phyloP scores from a whole-genome alignment of 2,113 vertebrate genomes.

The Todiramphus saurophagus region DNA sequence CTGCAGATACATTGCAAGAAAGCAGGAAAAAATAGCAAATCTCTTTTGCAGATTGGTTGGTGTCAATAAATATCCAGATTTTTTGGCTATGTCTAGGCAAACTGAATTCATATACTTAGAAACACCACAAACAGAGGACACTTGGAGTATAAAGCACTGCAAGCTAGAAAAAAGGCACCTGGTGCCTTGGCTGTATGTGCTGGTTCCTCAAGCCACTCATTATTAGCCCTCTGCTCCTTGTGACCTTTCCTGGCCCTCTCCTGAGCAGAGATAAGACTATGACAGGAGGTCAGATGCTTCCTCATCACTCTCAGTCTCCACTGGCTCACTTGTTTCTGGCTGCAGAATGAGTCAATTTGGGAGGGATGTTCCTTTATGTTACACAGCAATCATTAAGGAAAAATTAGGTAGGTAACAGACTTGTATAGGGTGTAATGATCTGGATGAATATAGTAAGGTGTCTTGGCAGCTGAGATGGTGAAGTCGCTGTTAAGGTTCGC shows the following conservation, averaged over 20 bases:
- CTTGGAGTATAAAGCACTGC: not conserved
- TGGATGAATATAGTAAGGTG: not conserved
- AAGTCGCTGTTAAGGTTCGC: not conserved
- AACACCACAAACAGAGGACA: not conserved
- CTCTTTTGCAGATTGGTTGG: not conserved
- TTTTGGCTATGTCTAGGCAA: not conserved
- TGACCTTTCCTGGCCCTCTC: not conserved
- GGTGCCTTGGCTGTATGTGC: fast-evolving
- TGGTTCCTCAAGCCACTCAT: not conserved
- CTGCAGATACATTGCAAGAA: not conserved
- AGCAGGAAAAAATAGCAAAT: not conserved
- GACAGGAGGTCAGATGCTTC: not conserved
- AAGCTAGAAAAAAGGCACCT: not conserved
- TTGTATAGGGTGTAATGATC: not conserved
- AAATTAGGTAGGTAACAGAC: not conserved
- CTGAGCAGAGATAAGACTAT: not conserved
- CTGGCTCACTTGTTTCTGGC: not conserved
- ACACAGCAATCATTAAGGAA: conserved; percentile 11
- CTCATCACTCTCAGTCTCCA: not conserved
- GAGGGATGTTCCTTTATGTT: not conserved
- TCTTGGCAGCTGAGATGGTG: not conserved
- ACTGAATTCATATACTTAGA: not conserved
- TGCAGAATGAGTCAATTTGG: not conserved
- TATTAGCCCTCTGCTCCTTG: not conserved
- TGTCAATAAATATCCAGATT: not conserved